Base-by-base conservation (phyloP, 2,888 invertebrate species). In the Ochropleura plecta region DNA sequence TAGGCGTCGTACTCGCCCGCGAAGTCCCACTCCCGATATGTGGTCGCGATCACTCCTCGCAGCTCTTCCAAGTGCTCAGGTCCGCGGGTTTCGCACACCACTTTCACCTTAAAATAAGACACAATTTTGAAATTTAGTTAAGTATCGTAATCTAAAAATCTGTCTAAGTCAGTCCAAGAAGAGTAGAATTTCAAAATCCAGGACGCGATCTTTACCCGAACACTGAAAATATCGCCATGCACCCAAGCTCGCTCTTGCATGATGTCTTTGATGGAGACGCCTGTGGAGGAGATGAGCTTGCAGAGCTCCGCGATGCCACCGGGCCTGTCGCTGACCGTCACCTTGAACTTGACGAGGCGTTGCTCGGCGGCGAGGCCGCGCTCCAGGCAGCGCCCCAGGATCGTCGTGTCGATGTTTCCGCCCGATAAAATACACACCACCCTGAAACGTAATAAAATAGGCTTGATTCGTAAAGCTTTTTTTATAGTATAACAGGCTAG, bases 181-280 rank as follows among this genome's bases (percentile, higher is more conserved):
- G 55, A 18, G 14, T 20, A 46, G 30, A 18, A 30, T 40, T 20
- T 12, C 18, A 30, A 66, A 51, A 16, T n/a, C 12, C 44, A n/a
- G n/a, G 64, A 44, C 18, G 51, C 12, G 5, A 16, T 49, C 88
- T 90, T 90, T 83, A 96, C 96, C 86, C 93, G 91, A 84, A 96
- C 96, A 85, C 96, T 96, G 81, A 99, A 99, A 66, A 99, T 98
- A 92, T 99, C 99, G 3, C 98, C 97, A 77, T 97, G 98, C 18
- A 99, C 97, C 99, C 99, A 99, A 3, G 99, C 99, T 72, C 99
- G 97, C 92, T 99, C 99, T 92, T 99, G 99, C 94, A 99, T 98
- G 77, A 99, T 99, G 91, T 99, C 99, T 93, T 99, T 99, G 83
- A 99, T 98, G 57, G 98, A 98, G 18, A 99, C 99, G 0, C 99